These are phyloP conservation scores for Lasioglossum zephyrum DNA, from an alignment of 2,888 invertebrate genomes.

Conservation along the genomic window DNA sequence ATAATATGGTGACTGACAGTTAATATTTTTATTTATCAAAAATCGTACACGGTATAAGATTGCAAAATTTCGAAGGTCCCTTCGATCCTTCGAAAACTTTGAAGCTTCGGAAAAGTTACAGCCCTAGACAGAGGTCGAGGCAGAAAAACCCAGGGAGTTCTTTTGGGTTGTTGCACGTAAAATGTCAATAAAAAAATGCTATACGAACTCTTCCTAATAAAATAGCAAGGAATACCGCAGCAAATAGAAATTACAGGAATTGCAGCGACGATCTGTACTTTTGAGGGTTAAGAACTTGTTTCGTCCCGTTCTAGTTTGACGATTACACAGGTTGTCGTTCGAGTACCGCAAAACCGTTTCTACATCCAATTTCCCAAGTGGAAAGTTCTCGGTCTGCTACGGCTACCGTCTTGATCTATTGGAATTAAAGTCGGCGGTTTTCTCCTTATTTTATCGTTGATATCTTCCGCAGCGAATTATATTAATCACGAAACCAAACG, in stretches of 20 bases:
- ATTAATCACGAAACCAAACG: not conserved
- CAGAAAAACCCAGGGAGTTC: no score
- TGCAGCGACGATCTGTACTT: conserved; percentile 6
- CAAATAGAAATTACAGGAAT: not conserved
- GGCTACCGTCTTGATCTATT: not conserved
- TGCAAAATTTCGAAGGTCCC: no score
- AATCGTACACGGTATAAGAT: no score
- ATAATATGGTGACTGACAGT: no score
- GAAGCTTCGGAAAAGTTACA: no score
- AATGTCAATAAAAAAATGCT: no score
- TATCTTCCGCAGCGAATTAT: not conserved
- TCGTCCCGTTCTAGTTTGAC: conserved; percentile 56
- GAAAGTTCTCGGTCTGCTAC: conserved; percentile 51
- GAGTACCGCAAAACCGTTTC: conserved; percentile 67
- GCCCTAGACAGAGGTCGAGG: no score
- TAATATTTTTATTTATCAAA: no score
- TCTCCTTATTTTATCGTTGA: not conserved
- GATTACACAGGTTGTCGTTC: conserved; percentile 64
- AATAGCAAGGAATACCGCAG: not conserved
- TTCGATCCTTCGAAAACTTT: no score
- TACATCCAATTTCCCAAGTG: conserved; percentile 67
- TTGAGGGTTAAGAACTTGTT: conserved; percentile 24
- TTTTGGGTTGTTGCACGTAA: no score
- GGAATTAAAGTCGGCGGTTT: not conserved
- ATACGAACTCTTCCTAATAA: not conserved